Percentiles rank a stretch among this genome's conserved stretches.
Conservation (phyloP, 2,113 vertebrate genomes). For the Calyptomena viridis region DNA sequence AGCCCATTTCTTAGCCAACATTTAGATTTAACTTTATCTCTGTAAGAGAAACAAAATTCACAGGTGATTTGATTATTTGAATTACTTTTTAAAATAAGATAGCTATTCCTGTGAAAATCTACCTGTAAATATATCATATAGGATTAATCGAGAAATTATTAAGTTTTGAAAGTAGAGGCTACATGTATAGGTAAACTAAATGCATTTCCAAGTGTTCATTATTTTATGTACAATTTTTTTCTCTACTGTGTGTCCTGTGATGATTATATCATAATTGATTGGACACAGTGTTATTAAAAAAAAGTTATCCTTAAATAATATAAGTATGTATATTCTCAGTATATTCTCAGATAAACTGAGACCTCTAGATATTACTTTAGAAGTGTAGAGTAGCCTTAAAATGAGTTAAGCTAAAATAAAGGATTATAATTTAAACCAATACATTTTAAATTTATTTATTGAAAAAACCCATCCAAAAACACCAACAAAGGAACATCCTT, state of each 20-base stretch:
- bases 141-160: neutral
- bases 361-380: neutral
- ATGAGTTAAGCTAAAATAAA: neutral
- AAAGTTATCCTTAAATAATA: neutral
- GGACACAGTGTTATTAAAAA: neutral
- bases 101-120: neutral
- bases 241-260: neutral
- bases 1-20: neutral
- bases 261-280: neutral
- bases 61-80: neutral
- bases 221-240: neutral
- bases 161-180: neutral
- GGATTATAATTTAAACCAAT: neutral
- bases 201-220: neutral
- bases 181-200: neutral
- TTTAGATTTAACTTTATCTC: neutral
- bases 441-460: neutral
- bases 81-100: neutral
- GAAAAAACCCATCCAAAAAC: neutral
- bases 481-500: rapidly evolving
- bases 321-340: neutral
- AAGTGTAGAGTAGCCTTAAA: neutral
- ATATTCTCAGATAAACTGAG: neutral
- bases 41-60: neutral
- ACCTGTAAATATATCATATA: neutral